phyloP scores from a whole-genome alignment of 2,888 invertebrate species.

The Tineola bisselliella region DNA sequence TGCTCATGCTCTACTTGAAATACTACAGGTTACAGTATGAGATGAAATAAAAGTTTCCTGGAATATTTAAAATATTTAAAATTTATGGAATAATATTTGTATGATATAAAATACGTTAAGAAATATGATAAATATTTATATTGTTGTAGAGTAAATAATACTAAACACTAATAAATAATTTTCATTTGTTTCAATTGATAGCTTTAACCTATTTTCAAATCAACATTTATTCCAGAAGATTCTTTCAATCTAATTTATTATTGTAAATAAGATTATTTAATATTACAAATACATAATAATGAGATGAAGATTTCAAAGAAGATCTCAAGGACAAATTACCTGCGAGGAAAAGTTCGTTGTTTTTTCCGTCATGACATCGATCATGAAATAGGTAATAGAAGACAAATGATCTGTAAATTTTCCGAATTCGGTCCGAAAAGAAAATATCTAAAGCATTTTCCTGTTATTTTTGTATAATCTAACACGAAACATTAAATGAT shows the following conservation, averaged over 20 bases:
- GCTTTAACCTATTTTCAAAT: too few species aligned
- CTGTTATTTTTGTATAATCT: background rate
- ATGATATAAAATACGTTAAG: too few species aligned
- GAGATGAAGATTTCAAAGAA: background rate
- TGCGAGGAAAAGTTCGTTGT: conserved; percentile 23
- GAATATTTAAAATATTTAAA: too few species aligned
- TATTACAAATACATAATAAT: background rate
- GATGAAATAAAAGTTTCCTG: background rate
- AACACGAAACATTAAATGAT: background rate
- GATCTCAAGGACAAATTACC: conserved; percentile 20
- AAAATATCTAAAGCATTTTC: background rate
- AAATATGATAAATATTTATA: too few species aligned
- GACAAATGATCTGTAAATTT: conserved; percentile 31
- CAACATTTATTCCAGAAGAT: too few species aligned
- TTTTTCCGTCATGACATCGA: conserved; percentile 28
- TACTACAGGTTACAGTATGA: background rate
- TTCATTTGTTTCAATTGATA: too few species aligned
- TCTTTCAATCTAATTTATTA: too few species aligned
- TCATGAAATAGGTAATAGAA: conserved; percentile 26
- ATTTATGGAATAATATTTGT: too few species aligned
- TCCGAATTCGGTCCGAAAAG: conserved; percentile 19
- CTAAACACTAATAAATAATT: too few species aligned
- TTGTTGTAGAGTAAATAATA: too few species aligned
- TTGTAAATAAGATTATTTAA: background rate
- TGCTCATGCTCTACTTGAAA: background rate